Base-by-base conservation (phyloP, 2,888 invertebrate species). In the Amaurobius ferox region DNA sequence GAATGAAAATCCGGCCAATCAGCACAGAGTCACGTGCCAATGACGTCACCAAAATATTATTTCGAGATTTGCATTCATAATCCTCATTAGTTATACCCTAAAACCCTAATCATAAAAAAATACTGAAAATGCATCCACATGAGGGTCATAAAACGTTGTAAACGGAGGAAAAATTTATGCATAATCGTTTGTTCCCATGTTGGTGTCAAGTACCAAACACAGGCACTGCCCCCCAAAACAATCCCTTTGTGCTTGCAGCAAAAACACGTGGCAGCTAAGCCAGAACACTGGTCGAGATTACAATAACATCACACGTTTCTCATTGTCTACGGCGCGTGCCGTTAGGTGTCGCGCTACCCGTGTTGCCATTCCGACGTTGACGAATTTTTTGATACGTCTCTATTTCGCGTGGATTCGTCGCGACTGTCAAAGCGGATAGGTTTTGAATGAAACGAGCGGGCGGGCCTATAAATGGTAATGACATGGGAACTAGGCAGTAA, bases 381-480 rank as follows among this genome's bases (percentile, higher is more conserved):
- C 32, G 32, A 76, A 76, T 68, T 66, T 83, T 70, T 35, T 30
- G 40, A 23, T 64, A 83, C 70, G 74, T 83, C 81, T 83, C 81
- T 68, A 83, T 83, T 76, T 76, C 70, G 70, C 26, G 76, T 40
- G 40, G 67, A 80, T 80, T 80, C 32, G 72, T 26, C 29, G 44
- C 67, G 80, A 23, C 66, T 73, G 80, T 73, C 80, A 80, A 32
- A 80, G 67, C 80, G 44, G 19, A 11, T 30, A 32, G 28, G 74
- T 70, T 71, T 76, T 83, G 64, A 67, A 81, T 68, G 68, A 32
- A 68, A 68, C 32, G 30, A 80, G 67, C 13, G 61, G 2, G 55
- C n/a, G 62, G 55, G 6, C 35, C 67, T 76, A 83, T 83, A 83
- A 83, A 83, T 83, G 62, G 81, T 83, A 83, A 83, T 83, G 70